Evolutionary conservation across 2,113 vertebrate genomes (phyloP).

Genomic region (Ageneiosus marmoratus): DNA sequence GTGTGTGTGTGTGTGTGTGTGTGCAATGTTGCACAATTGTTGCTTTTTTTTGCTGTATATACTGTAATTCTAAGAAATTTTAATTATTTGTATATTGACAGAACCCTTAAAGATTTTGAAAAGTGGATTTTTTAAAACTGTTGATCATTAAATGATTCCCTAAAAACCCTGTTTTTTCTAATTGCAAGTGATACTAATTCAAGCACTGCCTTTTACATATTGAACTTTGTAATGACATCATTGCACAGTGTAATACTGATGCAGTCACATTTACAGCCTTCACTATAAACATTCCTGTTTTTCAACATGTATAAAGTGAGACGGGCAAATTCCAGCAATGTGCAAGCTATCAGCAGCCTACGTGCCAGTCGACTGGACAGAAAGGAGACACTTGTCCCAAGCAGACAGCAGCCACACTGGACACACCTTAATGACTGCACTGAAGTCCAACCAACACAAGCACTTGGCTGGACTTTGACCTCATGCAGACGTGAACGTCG

Average conservation of each 20-base stretch:
- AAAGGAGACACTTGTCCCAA: neutral
- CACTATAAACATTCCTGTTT: neutral
- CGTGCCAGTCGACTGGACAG: neutral
- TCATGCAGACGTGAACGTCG: conserved; percentile 2
- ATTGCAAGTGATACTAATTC: neutral
- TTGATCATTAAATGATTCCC: neutral
- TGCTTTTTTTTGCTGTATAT: neutral
- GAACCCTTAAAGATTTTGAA: neutral
- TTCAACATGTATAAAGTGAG: neutral
- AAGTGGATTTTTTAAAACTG: neutral
- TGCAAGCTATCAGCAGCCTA: neutral
- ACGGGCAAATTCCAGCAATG: conserved; percentile 8
- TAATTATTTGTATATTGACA: neutral
- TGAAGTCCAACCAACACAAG: neutral
- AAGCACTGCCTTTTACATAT: neutral
- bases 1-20: too few species aligned
- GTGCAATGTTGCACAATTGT: neutral
- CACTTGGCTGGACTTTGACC: conserved; percentile 33
- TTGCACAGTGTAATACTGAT: neutral
- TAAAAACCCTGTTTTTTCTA: neutral
- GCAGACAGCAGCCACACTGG: neutral
- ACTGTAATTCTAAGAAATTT: neutral
- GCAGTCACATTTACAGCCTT: neutral
- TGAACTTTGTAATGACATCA: too few species aligned
- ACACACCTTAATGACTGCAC: conserved; percentile 16